These are phyloP conservation scores for Grus americana DNA, from an alignment of 2,113 vertebrate species.

Conservation along the genomic window DNA sequence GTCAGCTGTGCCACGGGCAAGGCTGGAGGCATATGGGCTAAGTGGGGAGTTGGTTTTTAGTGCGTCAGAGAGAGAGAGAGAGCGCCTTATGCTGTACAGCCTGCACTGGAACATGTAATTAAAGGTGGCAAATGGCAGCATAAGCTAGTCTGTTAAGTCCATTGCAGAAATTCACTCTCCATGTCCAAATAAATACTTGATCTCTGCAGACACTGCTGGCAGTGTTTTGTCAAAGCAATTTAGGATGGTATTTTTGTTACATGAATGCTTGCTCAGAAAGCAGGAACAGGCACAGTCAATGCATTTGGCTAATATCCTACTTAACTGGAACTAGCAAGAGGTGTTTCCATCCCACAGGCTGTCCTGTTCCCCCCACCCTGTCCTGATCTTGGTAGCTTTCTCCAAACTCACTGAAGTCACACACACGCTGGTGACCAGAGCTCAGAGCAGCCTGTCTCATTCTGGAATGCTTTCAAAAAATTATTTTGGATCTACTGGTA, in stretches of 20 bases:
- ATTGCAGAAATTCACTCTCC: background rate
- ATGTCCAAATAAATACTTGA: background rate
- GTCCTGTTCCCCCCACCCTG: background rate
- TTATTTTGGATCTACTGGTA: background rate
- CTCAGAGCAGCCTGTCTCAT: background rate
- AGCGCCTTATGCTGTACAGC: background rate
- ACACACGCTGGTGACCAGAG: background rate
- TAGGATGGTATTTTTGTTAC: background rate
- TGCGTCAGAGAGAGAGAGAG: rapidly evolving
- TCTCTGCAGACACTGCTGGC: background rate
- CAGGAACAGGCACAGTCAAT: background rate
- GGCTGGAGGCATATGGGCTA: background rate
- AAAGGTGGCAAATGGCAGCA: background rate
- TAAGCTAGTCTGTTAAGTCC: background rate
- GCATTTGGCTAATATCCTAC: background rate
- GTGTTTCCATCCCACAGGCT: background rate
- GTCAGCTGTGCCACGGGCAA: background rate
- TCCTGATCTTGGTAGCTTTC: background rate
- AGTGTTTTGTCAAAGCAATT: background rate
- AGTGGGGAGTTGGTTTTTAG: background rate
- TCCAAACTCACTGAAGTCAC: background rate
- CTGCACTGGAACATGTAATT: background rate
- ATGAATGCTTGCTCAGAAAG: background rate
- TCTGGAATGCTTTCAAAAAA: background rate
- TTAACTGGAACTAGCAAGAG: background rate